phyloP scores from a whole-genome alignment of 2,888 invertebrate genomes.

The Diplolepis rosae region DNA sequence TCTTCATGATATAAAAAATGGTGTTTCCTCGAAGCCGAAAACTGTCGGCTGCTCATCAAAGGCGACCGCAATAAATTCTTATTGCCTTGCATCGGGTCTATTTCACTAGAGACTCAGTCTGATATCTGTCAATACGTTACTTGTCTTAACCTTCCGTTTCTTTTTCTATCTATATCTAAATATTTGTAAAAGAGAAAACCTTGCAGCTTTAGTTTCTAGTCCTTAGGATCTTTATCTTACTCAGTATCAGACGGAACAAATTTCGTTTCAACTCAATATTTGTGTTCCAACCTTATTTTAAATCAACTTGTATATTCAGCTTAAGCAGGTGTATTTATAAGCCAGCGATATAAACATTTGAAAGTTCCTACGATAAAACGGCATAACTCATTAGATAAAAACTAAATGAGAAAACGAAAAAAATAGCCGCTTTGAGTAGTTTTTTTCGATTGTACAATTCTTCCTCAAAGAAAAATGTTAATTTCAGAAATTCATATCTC shows the following conservation, averaged over 20 bases:
- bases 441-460: too few relatives aligned
- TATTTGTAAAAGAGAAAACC: conserved; percentile 5
- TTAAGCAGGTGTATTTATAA: too few relatives aligned
- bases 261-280: not conserved
- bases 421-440: too few relatives aligned
- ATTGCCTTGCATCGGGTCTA: conserved; percentile 57
- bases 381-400: too few relatives aligned
- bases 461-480: too few relatives aligned
- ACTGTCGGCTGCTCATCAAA: conserved; percentile 64
- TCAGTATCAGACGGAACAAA: not conserved
- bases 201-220: not conserved
- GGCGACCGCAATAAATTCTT: conserved; percentile 69
- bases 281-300: too few relatives aligned
- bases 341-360: too few relatives aligned
- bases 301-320: too few relatives aligned
- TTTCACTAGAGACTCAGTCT: not conserved
- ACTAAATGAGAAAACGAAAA: too few relatives aligned
- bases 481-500: too few relatives aligned
- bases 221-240: not conserved
- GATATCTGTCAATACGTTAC: conserved; percentile 24
- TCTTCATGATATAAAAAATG: conserved; percentile 68
- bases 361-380: too few relatives aligned
- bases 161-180: not conserved
- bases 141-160: not conserved
- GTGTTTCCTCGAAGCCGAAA: conserved; percentile 68